Percentiles rank a stretch among this genome's conserved stretches.
phyloP scores from a whole-genome alignment of 2,113 vertebrate species.

The Aramus guarauna region DNA sequence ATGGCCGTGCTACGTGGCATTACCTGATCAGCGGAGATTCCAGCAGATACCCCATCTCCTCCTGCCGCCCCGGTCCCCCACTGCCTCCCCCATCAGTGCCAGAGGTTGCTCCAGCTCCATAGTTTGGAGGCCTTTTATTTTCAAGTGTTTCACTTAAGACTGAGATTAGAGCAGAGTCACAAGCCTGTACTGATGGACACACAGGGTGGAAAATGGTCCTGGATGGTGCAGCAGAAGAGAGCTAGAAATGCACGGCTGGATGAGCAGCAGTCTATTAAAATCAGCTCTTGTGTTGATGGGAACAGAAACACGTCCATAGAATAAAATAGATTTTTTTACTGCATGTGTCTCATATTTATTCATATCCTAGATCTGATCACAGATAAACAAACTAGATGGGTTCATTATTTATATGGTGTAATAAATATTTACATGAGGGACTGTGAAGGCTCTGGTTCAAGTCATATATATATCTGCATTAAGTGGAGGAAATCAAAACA shows the following conservation, averaged over 20 bases:
- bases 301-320: background rate
- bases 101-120: background rate
- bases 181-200: background rate
- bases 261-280: background rate
- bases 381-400: background rate
- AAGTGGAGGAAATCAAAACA: slow-evolving; percentile 28
- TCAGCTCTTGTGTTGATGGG: background rate
- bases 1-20: rapidly evolving
- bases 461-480: background rate
- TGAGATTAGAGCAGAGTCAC: background rate
- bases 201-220: background rate
- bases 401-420: background rate
- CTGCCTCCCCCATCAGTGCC: background rate
- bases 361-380: background rate
- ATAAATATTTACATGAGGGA: slow-evolving; percentile 34
- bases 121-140: background rate
- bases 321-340: background rate
- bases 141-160: background rate
- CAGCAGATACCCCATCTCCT: background rate
- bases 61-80: background rate
- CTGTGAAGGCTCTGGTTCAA: background rate
- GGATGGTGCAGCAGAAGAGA: background rate
- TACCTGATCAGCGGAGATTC: background rate
- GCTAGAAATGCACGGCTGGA: background rate
- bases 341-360: background rate